A percentile compares a stretch with the other conserved stretches of the same genome.
These are phyloP conservation scores for Nesoenas mayeri DNA, from an alignment of 2,113 vertebrate genomes.

Conservation along the genomic window DNA sequence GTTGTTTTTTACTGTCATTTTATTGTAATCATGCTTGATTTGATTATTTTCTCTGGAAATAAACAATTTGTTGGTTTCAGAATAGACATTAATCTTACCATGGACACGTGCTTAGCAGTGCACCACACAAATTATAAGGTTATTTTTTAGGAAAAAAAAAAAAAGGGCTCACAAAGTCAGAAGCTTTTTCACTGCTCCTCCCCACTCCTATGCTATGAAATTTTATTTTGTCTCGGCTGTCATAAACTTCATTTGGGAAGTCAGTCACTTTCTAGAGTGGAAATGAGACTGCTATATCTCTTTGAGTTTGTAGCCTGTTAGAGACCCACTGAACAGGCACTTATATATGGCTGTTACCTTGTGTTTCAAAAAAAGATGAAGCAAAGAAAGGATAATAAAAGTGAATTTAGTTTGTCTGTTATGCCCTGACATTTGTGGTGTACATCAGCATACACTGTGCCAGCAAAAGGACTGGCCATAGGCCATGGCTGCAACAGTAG, in stretches of 20 bases:
- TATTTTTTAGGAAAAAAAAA: not conserved
- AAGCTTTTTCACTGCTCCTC: not conserved
- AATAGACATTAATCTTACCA: not conserved
- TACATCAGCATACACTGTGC: not conserved
- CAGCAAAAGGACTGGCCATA: not conserved
- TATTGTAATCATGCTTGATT: not conserved
- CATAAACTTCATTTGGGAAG: slow-evolving; percentile 40
- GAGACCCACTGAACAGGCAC: not conserved
- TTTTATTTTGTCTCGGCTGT: slow-evolving; percentile 28
- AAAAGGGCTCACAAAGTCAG: not conserved
- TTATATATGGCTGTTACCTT: not conserved
- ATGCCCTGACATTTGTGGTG: not conserved
- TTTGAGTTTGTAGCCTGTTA: not conserved
- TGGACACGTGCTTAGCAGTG: not conserved
- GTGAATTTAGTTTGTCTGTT: not conserved
- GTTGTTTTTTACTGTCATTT: not conserved
- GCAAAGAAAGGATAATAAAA: not conserved
- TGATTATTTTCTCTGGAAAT: not conserved
- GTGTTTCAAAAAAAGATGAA: not conserved
- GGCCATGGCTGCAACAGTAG: not conserved
- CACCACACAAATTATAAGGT: not conserved
- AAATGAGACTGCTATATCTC: not conserved
- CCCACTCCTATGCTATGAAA: not conserved
- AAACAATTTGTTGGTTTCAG: not conserved
- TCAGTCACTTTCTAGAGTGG: not conserved